Percentiles rank a stretch among this genome's conserved stretches.
phyloP scores from a whole-genome alignment of 2,113 vertebrate genomes.

The Callopanchax toddi region DNA sequence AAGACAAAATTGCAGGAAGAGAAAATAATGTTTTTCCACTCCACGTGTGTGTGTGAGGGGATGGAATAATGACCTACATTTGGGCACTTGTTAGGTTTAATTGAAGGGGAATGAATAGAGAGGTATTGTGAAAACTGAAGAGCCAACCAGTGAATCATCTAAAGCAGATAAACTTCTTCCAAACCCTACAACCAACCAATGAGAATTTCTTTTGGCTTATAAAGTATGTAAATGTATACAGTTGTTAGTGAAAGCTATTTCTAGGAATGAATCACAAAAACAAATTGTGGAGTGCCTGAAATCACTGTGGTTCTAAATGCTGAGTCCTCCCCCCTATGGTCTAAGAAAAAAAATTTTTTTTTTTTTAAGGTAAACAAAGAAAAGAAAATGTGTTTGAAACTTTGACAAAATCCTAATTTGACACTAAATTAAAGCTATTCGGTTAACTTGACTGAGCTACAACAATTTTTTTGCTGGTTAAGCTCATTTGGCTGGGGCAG shows the following conservation, averaged over 20 bases:
- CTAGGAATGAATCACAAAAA: not conserved
- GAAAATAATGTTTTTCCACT: slow-evolving; percentile 5
- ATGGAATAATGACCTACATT: slow-evolving; percentile 39
- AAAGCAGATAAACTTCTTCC: not conserved
- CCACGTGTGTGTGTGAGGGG: not conserved
- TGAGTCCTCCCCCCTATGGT: too few relatives aligned
- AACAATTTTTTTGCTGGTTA: too few relatives aligned
- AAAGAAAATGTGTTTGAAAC: too few relatives aligned
- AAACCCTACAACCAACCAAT: not conserved
- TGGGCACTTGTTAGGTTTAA: slow-evolving; percentile 53
- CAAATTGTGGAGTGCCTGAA: too few relatives aligned
- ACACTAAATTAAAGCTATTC: too few relatives aligned
- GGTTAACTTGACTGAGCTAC: too few relatives aligned
- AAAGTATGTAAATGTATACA: not conserved
- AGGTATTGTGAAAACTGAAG: slow-evolving; percentile 35
- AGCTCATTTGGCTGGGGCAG: too few relatives aligned
- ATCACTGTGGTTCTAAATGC: too few relatives aligned
- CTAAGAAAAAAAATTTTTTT: too few relatives aligned
- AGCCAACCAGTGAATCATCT: slow-evolving; percentile 46
- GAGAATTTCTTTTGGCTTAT: too few relatives aligned
- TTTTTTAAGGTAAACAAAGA: too few relatives aligned
- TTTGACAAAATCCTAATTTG: too few relatives aligned
- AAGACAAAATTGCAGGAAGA: slow-evolving; percentile 12
- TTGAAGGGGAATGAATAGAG: slow-evolving; percentile 53
- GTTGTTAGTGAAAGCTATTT: not conserved